Conservation (phyloP, 2,888 invertebrate species). For the Erannis defoliaria region DNA sequence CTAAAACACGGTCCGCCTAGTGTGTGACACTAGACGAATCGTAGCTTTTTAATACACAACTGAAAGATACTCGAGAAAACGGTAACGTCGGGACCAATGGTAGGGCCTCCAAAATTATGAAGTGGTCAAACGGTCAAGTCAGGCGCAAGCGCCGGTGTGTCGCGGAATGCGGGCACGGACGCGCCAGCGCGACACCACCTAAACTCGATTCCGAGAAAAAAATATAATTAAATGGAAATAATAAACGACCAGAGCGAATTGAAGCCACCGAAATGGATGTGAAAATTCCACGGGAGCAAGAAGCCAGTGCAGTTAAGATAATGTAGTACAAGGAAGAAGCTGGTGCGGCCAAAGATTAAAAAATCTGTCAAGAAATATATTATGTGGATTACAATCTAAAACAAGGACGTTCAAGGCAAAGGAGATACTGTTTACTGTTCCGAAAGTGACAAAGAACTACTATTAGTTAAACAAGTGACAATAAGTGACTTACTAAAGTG, state of each 20-base stretch:
- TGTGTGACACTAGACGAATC: too few relatives aligned
- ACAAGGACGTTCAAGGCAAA: not conserved
- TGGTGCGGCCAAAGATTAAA: not conserved
- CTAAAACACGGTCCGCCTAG: not conserved
- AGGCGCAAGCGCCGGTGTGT: conserved; percentile 70
- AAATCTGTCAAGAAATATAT: not conserved
- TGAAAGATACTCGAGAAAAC: not conserved
- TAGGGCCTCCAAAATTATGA: conserved; percentile 61
- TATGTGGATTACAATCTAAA: not conserved
- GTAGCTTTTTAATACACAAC: too few relatives aligned
- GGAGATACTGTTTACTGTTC: not conserved
- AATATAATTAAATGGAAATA: conserved; percentile 60
- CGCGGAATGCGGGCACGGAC: conserved; percentile 79
- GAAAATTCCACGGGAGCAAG: conserved; percentile 37
- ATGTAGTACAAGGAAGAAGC: conserved; percentile 7
- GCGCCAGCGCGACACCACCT: conserved; percentile 67
- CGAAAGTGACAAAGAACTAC: not conserved
- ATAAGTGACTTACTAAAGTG: not conserved
- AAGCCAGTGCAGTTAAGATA: conserved; percentile 23
- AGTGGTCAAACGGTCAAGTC: conserved; percentile 69
- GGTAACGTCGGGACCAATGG: conserved; percentile 40
- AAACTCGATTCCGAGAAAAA: conserved; percentile 72
- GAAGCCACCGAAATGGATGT: conserved; percentile 44
- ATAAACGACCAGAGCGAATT: conserved; percentile 57
- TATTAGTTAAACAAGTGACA: not conserved